Conservation (phyloP, 53 echinoderm and acorn worm species). For the Echinometra lucunter region DNA sequence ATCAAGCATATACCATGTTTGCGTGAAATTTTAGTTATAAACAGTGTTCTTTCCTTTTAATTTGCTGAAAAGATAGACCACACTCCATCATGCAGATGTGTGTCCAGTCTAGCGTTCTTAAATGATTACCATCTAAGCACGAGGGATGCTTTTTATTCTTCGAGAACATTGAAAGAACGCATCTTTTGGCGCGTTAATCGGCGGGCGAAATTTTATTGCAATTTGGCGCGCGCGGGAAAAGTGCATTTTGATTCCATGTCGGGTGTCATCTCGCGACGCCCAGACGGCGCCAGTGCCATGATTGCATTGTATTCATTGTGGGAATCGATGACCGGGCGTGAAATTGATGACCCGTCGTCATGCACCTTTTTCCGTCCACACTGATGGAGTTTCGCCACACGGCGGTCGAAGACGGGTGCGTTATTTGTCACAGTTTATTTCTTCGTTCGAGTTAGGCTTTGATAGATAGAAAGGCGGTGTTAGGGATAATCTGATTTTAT, state of each 20-base stretch:
- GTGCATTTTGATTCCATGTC: constrained; percentile 25
- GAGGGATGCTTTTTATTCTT: constrained; percentile 14
- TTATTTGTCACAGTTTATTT: neutral
- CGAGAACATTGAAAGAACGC: neutral
- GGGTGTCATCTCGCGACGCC: neutral
- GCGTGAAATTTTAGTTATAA: neutral
- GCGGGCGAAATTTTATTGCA: neutral
- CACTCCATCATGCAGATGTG: neutral
- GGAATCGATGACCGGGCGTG: constrained; percentile 29
- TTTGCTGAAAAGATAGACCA: neutral
- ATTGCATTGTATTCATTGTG: neutral
- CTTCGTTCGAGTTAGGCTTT: neutral
- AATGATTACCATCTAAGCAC: neutral
- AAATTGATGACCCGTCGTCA: constrained; percentile 30
- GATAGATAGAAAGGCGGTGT: neutral
- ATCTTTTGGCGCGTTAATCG: constrained; percentile 17
- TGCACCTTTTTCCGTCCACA: neutral
- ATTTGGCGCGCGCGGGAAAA: constrained; percentile 20
- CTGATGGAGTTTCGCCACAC: constrained; percentile 17
- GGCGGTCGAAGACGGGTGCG: neutral
- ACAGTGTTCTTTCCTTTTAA: neutral
- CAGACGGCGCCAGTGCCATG: neutral
- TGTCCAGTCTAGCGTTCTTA: neutral
- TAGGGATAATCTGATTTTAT: neutral
- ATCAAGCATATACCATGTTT: neutral